Evolutionary conservation across 1,140 invertebrate genomes (phyloP).

Genomic region (Drosophila kurseongensis): DNA sequence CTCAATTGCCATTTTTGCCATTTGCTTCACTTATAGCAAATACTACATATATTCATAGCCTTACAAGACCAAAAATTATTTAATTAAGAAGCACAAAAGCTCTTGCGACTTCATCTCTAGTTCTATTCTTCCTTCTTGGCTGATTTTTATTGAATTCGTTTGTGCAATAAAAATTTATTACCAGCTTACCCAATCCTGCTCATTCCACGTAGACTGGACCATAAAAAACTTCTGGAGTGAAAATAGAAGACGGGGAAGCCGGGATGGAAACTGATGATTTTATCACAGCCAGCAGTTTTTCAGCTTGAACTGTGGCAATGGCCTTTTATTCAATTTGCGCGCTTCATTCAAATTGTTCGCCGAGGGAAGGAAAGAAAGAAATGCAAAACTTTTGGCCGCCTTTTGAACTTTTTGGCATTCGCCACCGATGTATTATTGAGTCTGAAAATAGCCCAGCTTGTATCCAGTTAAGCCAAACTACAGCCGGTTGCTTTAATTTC

Average conservation of each 20-base stretch:
- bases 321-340: conserved; percentile 71
- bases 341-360: conserved; percentile 65
- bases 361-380: conserved; percentile 14
- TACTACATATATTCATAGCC: neutral
- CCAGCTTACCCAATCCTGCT: conserved; percentile 21
- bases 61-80: conserved; percentile 36
- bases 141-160: conserved; percentile 68
- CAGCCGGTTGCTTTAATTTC: conserved; percentile 39
- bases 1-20: neutral
- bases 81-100: conserved; percentile 52
- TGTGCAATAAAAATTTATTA: conserved; percentile 70
- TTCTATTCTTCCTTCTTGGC: conserved; percentile 10
- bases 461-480: conserved; percentile 42
- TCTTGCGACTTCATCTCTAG: conserved; percentile 14
- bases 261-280: conserved; percentile 66
- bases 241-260: conserved; percentile 5
- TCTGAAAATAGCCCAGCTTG: conserved; percentile 40
- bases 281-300: conserved; percentile 72
- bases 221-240: conserved; percentile 34
- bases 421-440: conserved; percentile 51
- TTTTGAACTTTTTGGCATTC: conserved; percentile 67
- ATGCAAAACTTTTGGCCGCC: conserved; percentile 52
- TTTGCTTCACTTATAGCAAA: neutral
- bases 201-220: conserved; percentile 15
- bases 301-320: conserved; percentile 67